Evolutionary conservation across 1,140 invertebrate species (phyloP), one percentile per base, ranked within the genome.

Genomic region (Eulimnadia texana): DNA sequence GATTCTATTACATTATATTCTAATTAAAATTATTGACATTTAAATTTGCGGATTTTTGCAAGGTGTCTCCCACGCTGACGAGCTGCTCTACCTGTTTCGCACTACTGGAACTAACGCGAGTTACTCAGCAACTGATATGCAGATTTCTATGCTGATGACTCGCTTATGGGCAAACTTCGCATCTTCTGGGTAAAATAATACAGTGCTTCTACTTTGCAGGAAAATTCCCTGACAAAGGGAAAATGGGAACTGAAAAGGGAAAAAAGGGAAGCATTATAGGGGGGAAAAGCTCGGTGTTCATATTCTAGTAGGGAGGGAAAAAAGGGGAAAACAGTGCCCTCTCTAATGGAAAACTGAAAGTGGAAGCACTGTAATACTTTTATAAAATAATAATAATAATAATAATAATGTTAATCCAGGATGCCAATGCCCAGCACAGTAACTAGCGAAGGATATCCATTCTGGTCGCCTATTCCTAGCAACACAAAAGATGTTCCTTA

Each of bases 81-180:
- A 84, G 65, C 66, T 72, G 13, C 69, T 70, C 13, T 70, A 74
- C 55, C 65, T 78, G 16, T 59, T 78, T 23, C 68, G 71, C 28
- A 67, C 69, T 33, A 33, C 64, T 13, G 68, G 67, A 42, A 55
- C 71, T 42, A 65, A 73, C 63, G 61, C 70, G 24, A 70, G 64
- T n/a, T 69, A 67, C 19, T 73, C 66, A 28, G 20, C 67, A 2
- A 66, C 74, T 10, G 79, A 81, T 63, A 64, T 67, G 19, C 64
- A 72, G 25, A 81, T 83, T 74, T 73, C 75, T 28, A 70, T 76
- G 50, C 60, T 70, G 19, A 68, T 86, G 64, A 81, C 82, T 0
- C 76, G 71, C n/a, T 62, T 84, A 23, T 87, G 84, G 83, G 75
- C 77, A 0, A 83, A 85, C 70, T 87, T 88, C 67, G 83, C 84